phyloP scores from a whole-genome alignment of 2,888 invertebrate species.

The Lasioglossum leucozonium region DNA sequence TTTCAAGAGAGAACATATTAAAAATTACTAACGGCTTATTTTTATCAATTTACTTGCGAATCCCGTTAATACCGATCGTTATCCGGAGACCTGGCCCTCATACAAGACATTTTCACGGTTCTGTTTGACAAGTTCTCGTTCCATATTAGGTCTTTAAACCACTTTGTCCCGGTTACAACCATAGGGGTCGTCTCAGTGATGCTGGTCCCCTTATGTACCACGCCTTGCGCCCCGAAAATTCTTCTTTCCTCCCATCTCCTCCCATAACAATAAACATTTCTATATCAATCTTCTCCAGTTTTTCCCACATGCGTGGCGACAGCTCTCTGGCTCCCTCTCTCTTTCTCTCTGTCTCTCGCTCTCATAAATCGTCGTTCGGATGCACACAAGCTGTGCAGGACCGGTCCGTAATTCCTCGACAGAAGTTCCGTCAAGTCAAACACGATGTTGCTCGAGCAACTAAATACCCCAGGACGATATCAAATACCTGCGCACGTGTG shows the following conservation, averaged over 20 bases:
- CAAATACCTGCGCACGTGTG: background rate
- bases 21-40: too few species aligned
- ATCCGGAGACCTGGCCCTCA: conserved; percentile 21
- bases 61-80: too few species aligned
- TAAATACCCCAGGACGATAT: conserved; percentile 18
- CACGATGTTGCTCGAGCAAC: conserved; percentile 8
- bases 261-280: conserved; percentile 15
- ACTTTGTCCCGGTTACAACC: conserved; percentile 62
- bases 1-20: too few species aligned
- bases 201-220: conserved; percentile 31
- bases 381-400: background rate
- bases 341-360: too few species aligned
- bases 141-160: conserved; percentile 57
- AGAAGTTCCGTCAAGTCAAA: conserved; percentile 34
- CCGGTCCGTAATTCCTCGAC: conserved; percentile 5
- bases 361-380: background rate
- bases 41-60: too few species aligned
- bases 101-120: conserved; percentile 56
- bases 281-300: background rate
- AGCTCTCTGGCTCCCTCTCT: too few species aligned
- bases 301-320: background rate
- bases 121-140: conserved; percentile 32
- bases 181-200: conserved; percentile 56
- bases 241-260: background rate
- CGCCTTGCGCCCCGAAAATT: conserved; percentile 14